A percentile compares a stretch with the other conserved stretches of the same genome.
phyloP scores from a whole-genome alignment of 1,140 invertebrate species.

The Magallana ariakensis region DNA sequence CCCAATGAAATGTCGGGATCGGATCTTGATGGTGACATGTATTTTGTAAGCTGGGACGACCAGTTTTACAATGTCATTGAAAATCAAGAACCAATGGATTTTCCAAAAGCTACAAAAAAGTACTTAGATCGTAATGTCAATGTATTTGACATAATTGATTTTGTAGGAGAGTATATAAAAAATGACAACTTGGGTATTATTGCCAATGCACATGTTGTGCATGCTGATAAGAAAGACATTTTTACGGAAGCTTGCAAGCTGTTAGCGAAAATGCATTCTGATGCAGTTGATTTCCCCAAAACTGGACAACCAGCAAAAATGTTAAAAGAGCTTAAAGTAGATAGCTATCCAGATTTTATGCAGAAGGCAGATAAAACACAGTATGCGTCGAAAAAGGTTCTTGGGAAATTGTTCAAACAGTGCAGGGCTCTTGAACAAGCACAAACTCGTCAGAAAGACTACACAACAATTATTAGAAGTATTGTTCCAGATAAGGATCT shows the following conservation, averaged over 20 bases:
- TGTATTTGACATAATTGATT: slow-evolving; percentile 33
- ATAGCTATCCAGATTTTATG: slow-evolving; percentile 51
- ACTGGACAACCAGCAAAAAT: slow-evolving; percentile 42
- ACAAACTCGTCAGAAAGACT: neutral
- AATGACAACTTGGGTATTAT: slow-evolving; percentile 42
- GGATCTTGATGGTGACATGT: slow-evolving; percentile 57
- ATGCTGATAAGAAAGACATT: slow-evolving; percentile 43
- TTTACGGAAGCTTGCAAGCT: neutral
- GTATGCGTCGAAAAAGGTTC: slow-evolving; percentile 35
- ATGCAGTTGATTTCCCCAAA: slow-evolving; percentile 52
- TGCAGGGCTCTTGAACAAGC: slow-evolving; percentile 14
- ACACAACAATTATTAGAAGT: neutral
- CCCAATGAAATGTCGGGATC: slow-evolving; percentile 57
- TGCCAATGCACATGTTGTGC: slow-evolving; percentile 48
- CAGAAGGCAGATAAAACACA: slow-evolving; percentile 41
- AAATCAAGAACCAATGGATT: slow-evolving; percentile 45
- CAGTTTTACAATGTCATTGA: neutral
- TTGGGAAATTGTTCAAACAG: slow-evolving; percentile 40
- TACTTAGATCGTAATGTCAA: neutral
- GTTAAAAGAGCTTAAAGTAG: slow-evolving; percentile 17
- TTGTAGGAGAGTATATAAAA: slow-evolving; percentile 42
- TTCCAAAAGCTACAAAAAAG: neutral
- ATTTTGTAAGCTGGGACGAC: slow-evolving; percentile 55
- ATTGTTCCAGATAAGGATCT: neutral
- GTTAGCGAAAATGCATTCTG: slow-evolving; percentile 44